Evolutionary conservation across 2,113 vertebrate genomes (phyloP).

Genomic region (Oxygymnocypris stewartii): DNA sequence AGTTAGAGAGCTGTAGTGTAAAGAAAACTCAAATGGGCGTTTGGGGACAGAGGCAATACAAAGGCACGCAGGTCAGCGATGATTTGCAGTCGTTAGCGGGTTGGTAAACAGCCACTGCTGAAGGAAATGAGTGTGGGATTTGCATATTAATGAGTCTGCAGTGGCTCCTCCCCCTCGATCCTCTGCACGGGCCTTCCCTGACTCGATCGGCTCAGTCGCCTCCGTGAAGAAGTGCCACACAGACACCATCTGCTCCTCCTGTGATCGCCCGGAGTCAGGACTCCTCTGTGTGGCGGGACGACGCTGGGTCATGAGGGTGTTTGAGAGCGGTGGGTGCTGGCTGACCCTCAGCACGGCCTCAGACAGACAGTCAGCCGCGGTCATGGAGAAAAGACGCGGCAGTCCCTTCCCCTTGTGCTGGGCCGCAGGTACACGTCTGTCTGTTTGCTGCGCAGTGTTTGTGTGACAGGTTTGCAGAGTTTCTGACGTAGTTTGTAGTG

Average conservation of each 20-base stretch:
- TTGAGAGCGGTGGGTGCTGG: slow-evolving; percentile 76
- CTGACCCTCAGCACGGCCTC: slow-evolving; percentile 71
- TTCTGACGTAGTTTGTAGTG: neutral
- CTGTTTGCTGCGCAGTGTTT: neutral
- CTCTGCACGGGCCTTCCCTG: neutral
- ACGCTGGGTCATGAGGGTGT: slow-evolving; percentile 64
- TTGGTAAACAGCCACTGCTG: neutral
- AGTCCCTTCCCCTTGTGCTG: slow-evolving; percentile 91
- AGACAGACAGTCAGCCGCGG: slow-evolving; percentile 67
- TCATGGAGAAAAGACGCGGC: slow-evolving; percentile 87
- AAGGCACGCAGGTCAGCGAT: slow-evolving; percentile 54
- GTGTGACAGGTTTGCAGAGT: neutral
- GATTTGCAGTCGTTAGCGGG: slow-evolving; percentile 45
- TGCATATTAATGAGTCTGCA: slow-evolving; percentile 77
- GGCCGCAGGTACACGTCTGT: slow-evolving; percentile 84
- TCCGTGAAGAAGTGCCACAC: slow-evolving; percentile 27
- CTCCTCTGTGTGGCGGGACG: slow-evolving; percentile 33
- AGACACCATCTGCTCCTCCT: neutral
- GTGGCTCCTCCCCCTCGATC: slow-evolving; percentile 56
- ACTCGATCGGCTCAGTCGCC: slow-evolving; percentile 1
- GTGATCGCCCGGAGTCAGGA: neutral
- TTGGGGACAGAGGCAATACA: slow-evolving; percentile 44
- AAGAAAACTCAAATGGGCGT: neutral
- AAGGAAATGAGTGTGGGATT: slow-evolving; percentile 67
- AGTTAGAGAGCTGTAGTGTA: neutral